Conservation (phyloP, 2,113 vertebrate species). For the Okapia johnstoni region DNA sequence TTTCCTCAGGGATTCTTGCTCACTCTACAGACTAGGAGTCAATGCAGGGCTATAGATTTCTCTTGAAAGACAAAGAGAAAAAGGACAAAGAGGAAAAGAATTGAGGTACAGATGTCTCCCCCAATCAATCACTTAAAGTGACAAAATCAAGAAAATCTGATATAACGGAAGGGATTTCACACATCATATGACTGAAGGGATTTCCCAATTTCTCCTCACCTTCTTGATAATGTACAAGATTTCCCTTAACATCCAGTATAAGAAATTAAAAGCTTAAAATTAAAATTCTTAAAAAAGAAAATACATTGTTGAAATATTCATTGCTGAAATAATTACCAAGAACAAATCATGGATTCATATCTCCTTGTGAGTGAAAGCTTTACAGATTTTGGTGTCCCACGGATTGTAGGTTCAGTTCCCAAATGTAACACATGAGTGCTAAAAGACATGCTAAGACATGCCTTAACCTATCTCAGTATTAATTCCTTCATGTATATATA, state of each 20-base stretch:
- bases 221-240: neutral
- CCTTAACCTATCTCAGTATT: neutral
- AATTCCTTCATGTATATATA: neutral
- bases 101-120: neutral
- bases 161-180: neutral
- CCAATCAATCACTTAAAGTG: neutral
- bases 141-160: neutral
- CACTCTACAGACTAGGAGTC: neutral
- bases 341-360: neutral
- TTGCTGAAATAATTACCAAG: neutral
- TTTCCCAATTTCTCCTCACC: neutral
- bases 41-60: neutral
- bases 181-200: neutral
- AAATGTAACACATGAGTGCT: neutral
- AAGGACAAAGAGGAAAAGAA: neutral
- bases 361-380: neutral
- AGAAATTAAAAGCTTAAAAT: slow-evolving; percentile 29
- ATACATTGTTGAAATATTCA: neutral
- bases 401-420: neutral
- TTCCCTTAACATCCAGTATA: neutral
- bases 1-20: neutral
- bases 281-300: neutral
- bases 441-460: neutral
- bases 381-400: neutral
- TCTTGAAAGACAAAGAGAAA: neutral